These are phyloP conservation scores for Penaeus chinensis DNA, from an alignment of 1,140 invertebrate species.

Conservation along the genomic window DNA sequence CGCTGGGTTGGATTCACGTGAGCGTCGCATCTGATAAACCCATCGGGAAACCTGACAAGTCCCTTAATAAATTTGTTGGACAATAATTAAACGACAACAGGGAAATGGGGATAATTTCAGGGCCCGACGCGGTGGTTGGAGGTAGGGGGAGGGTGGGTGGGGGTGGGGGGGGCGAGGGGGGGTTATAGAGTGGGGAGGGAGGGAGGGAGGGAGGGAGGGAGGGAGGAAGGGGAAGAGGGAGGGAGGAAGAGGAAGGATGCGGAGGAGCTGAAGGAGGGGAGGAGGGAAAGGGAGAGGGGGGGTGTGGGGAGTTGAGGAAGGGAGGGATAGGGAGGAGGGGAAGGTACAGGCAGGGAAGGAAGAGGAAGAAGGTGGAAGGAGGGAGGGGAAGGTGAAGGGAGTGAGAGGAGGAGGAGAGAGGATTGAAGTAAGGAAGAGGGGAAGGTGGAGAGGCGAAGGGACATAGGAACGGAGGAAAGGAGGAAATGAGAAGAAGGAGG, in stretches of 20 bases:
- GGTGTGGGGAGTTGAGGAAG: not conserved
- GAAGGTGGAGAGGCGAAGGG: not conserved
- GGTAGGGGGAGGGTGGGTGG: not conserved
- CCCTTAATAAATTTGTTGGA: constrained; percentile 49
- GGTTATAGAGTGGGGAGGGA: not conserved
- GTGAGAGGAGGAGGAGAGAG: not conserved
- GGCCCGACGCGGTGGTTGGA: not conserved
- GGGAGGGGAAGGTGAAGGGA: not conserved
- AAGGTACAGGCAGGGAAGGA: too few species aligned
- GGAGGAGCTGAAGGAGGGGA: not conserved
- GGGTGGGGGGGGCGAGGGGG: not conserved
- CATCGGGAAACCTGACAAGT: constrained; percentile 20
- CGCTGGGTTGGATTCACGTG: constrained; percentile 20
- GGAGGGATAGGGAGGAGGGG: not conserved
- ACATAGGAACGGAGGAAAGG: too few species aligned
- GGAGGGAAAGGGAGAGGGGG: not conserved
- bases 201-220: constrained; percentile 8
- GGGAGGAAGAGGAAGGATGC: not conserved
- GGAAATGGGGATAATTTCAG: constrained; percentile 25
- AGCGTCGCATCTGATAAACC: constrained; percentile 33
- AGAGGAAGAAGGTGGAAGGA: not conserved
- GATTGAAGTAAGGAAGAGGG: not conserved
- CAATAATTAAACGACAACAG: constrained; percentile 40
- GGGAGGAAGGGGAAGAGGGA: not conserved
- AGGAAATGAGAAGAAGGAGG: not conserved